These are phyloP conservation scores for Kryptolebias marmoratus DNA, from an alignment of 2,113 vertebrate genomes.

Conservation along the genomic window DNA sequence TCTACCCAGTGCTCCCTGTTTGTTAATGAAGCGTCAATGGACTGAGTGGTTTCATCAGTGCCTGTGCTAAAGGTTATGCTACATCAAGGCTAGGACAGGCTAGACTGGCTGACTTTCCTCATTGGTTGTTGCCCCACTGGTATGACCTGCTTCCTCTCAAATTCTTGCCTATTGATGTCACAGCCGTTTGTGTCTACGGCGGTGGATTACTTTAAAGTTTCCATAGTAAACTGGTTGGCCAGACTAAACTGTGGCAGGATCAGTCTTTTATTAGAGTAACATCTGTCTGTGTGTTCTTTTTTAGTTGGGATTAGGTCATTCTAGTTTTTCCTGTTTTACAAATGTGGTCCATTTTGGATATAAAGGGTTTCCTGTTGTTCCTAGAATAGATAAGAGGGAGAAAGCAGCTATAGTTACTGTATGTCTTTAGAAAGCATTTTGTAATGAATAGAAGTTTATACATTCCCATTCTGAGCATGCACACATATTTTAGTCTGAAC, in stretches of 20 bases:
- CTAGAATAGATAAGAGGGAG: slow-evolving; percentile 34
- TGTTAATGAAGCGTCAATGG: too few relatives aligned
- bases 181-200: slow-evolving; percentile 2
- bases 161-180: slow-evolving; percentile 61
- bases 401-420: too few relatives aligned
- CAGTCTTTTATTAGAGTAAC: neutral
- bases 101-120: slow-evolving; percentile 45
- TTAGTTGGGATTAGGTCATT: slow-evolving; percentile 16
- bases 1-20: too few relatives aligned
- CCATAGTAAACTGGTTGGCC: slow-evolving; percentile 31
- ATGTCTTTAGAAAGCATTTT: too few relatives aligned
- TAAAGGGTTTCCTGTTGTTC: slow-evolving; percentile 47
- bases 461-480: neutral
- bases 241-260: slow-evolving; percentile 18
- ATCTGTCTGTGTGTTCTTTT: slow-evolving; percentile 10
- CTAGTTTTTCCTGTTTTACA: slow-evolving; percentile 38
- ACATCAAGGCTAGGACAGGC: neutral
- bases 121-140: slow-evolving; percentile 46
- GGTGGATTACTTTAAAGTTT: slow-evolving; percentile 22
- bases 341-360: slow-evolving; percentile 43
- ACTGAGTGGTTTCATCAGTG: neutral
- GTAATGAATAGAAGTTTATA: neutral
- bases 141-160: slow-evolving; percentile 62
- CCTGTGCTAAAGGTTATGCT: slow-evolving; percentile 17
- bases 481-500: neutral